Evolutionary conservation across 2,888 invertebrate species (phyloP).

Genomic region (Tetragonisca angustula): DNA sequence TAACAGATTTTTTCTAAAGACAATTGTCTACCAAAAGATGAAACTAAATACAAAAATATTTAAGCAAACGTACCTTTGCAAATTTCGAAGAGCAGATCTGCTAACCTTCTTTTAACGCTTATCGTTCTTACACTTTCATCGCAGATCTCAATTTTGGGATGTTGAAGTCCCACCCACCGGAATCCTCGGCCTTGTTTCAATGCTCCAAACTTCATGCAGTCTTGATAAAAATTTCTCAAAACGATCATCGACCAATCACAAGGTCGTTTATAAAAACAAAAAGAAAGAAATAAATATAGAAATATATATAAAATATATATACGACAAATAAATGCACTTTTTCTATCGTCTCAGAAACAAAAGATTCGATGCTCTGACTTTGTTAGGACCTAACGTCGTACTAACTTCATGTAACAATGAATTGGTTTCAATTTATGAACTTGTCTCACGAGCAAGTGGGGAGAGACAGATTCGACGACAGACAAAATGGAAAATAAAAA

Average conservation of each 20-base stretch:
- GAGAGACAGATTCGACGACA: conserved; percentile 8
- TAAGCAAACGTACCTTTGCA: conserved; percentile 71
- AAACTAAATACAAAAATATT: neutral
- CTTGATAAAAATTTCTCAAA: conserved; percentile 51
- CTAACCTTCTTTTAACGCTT: conserved; percentile 60
- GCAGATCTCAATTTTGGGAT: conserved; percentile 16
- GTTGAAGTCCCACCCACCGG: conserved; percentile 24
- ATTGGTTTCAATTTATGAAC: conserved; percentile 67
- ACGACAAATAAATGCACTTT: neutral
- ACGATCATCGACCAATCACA: conserved; percentile 69
- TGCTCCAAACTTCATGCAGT: conserved; percentile 72
- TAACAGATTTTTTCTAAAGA: neutral
- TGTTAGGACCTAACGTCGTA: conserved; percentile 30
- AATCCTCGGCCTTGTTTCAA: conserved; percentile 47
- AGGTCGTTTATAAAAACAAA: neutral
- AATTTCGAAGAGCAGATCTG: conserved; percentile 73
- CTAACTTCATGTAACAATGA: conserved; percentile 27
- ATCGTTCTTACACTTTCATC: conserved; percentile 18
- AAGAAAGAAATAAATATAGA: neutral
- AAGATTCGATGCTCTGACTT: neutral
- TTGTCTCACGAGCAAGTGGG: conserved; percentile 38
- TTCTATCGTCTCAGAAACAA: neutral
- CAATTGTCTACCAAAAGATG: neutral
- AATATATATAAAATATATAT: neutral
- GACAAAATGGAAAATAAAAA: conserved; percentile 16